A percentile compares a stretch with the other conserved stretches of the same genome.
Evolutionary conservation across 1,140 invertebrate species (phyloP).

Genomic region (Drosophila repleta): DNA sequence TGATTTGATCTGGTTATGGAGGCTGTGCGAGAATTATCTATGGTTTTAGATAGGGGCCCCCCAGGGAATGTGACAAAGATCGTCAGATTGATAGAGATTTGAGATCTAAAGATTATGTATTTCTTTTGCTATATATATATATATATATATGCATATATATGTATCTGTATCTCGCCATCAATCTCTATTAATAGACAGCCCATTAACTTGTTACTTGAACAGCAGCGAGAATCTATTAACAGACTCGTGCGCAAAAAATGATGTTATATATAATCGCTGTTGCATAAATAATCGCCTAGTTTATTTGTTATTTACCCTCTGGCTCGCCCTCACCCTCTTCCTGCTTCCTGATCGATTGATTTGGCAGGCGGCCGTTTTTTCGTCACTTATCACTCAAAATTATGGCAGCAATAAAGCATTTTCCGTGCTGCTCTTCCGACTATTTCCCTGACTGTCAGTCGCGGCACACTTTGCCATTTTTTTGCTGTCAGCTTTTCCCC

Average conservation of each 20-base stretch:
- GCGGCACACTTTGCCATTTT: conserved; percentile 80
- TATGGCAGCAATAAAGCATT: conserved; percentile 82
- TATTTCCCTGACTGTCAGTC: conserved; percentile 55
- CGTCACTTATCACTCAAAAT: conserved; percentile 82
- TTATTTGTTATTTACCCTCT: conserved; percentile 40
- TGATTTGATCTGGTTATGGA: conserved; percentile 47
- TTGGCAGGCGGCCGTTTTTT: conserved; percentile 69
- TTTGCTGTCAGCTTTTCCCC: conserved; percentile 75
- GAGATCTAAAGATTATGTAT: not conserved
- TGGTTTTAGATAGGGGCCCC: conserved; percentile 28
- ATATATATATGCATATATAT: too few species aligned
- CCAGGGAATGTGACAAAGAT: not conserved
- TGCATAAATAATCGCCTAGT: conserved; percentile 71
- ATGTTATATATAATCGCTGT: conserved; percentile 57
- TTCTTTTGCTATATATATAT: too few species aligned
- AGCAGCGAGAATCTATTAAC: conserved; percentile 64
- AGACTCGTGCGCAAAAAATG: conserved; percentile 49
- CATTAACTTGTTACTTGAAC: conserved; percentile 68
- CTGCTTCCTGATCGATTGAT: conserved; percentile 63
- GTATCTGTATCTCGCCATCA: conserved; percentile 44
- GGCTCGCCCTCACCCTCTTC: not conserved
- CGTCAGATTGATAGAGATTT: not conserved
- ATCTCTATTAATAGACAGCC: conserved; percentile 75
- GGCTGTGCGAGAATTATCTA: conserved; percentile 30
- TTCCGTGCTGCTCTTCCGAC: conserved; percentile 64